A percentile compares a stretch with the other conserved stretches of the same genome.
phyloP scores from a whole-genome alignment of 2,113 vertebrate species.

The Charadrius vociferus region DNA sequence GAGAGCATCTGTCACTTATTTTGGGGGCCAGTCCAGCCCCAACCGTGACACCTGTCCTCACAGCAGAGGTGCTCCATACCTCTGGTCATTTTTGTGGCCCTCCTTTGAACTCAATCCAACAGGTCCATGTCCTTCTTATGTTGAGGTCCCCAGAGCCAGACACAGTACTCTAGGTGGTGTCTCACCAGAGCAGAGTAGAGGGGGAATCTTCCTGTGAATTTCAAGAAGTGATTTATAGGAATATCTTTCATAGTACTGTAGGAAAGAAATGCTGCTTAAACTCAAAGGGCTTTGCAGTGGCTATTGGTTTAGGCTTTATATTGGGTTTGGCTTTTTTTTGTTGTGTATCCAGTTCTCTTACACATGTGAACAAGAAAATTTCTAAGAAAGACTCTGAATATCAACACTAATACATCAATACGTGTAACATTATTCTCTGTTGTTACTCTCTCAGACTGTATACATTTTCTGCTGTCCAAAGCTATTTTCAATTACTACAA shows the following conservation, averaged over 20 bases:
- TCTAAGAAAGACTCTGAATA: not conserved
- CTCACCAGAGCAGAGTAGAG: not conserved
- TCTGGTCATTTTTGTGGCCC: not conserved
- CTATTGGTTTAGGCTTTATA: not conserved
- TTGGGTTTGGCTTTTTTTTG: not conserved
- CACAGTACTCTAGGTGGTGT: not conserved
- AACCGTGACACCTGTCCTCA: not conserved
- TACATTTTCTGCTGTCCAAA: not conserved
- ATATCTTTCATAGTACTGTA: not conserved
- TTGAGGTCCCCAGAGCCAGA: not conserved
- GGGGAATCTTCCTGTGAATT: not conserved
- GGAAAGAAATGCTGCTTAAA: not conserved
- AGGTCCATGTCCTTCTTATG: not conserved
- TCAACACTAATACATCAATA: not conserved
- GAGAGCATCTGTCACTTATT: too few relatives aligned
- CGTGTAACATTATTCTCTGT: not conserved
- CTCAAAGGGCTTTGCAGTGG: not conserved
- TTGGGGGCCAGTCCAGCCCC: too few relatives aligned
- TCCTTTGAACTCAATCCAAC: not conserved
- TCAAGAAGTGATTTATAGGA: not conserved
- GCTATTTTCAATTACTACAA: not conserved
- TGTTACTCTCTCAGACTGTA: not conserved
- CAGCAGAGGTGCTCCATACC: not conserved
- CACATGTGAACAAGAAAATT: not conserved
- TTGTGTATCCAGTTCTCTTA: not conserved